phyloP scores from a whole-genome alignment of 1,140 invertebrate species.

The Vanessa atalanta region DNA sequence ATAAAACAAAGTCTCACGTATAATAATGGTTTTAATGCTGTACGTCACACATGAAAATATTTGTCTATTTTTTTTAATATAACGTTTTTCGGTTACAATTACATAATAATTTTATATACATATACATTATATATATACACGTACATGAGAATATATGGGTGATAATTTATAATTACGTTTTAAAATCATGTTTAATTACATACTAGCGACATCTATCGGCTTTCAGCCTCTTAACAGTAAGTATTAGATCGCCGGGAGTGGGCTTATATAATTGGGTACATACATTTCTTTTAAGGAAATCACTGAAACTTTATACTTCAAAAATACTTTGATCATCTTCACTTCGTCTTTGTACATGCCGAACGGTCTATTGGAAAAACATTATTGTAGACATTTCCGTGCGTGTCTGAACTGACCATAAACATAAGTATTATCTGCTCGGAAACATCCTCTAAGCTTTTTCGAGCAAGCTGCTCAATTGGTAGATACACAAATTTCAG shows the following conservation, averaged over 20 bases:
- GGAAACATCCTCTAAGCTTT: no score
- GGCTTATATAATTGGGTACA: neutral
- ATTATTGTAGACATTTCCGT: no score
- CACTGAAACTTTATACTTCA: no score
- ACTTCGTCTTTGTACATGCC: no score
- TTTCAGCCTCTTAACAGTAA: neutral
- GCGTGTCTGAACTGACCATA: no score
- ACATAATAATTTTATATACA: neutral
- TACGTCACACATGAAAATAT: conserved; percentile 25
- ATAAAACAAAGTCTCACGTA: conserved; percentile 14
- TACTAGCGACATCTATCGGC: conserved; percentile 9
- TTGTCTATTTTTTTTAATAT: conserved; percentile 21
- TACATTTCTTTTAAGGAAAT: neutral
- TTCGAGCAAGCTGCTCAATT: no score
- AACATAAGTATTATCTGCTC: no score
- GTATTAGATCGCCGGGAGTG: neutral
- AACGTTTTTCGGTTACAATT: conserved; percentile 8
- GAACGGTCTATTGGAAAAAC: no score
- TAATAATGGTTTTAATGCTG: conserved; percentile 20
- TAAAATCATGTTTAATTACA: neutral
- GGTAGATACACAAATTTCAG: no score
- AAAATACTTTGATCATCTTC: no score
- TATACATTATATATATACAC: neutral
- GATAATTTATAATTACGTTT: neutral
- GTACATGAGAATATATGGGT: neutral